phyloP scores from a whole-genome alignment of 1,140 invertebrate species.

The Penaeus japonicus region DNA sequence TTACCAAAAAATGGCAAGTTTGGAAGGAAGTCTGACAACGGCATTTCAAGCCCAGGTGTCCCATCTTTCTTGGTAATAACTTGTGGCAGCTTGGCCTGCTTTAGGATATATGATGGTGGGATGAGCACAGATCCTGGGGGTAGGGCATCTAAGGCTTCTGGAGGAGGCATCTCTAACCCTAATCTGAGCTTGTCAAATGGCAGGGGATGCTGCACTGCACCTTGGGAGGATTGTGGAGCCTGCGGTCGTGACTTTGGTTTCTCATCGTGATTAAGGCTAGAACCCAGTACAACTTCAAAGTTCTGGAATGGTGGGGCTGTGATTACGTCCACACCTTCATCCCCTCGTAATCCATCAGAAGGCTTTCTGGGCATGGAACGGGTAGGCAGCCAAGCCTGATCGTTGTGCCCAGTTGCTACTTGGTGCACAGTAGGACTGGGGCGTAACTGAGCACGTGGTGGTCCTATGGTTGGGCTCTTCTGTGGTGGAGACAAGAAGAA shows the following conservation, averaged over 20 bases:
- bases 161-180: conserved; percentile 57
- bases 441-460: conserved; percentile 2
- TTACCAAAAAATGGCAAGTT: conserved; percentile 33
- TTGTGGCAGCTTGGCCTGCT: conserved; percentile 37
- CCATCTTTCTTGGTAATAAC: background rate
- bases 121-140: conserved; percentile 56
- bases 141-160: conserved; percentile 53
- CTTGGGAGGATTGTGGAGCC: background rate
- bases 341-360: conserved; percentile 15
- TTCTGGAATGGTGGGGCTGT: conserved; percentile 52
- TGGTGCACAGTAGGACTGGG: conserved; percentile 28
- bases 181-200: conserved; percentile 38
- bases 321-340: conserved; percentile 51
- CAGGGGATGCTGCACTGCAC: background rate
- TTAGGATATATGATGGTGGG: conserved; percentile 54
- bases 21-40: conserved; percentile 31
- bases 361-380: conserved; percentile 7
- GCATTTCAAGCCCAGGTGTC: conserved; percentile 16
- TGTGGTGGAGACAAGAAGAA: conserved; percentile 9
- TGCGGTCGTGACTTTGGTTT: background rate
- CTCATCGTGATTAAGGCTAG: conserved; percentile 45
- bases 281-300: conserved; percentile 55
- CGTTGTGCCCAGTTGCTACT: background rate
- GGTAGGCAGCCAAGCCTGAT: conserved; percentile 21
- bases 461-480: background rate